Percentiles rank a stretch among this genome's conserved stretches.
phyloP scores from a whole-genome alignment of 1,140 invertebrate species.

The Magallana angulata region DNA sequence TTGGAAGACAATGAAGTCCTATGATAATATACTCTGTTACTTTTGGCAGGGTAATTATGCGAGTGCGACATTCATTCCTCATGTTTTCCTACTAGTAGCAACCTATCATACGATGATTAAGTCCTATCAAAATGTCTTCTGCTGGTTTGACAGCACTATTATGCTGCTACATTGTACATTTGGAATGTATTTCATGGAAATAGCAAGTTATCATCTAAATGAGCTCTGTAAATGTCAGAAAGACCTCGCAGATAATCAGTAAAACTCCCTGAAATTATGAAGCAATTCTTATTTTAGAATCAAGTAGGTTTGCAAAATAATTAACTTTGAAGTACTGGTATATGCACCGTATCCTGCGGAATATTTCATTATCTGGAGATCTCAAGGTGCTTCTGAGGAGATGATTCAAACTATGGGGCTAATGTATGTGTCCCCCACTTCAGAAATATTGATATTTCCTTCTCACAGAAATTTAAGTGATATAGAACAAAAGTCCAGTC shows the following conservation, averaged over 20 bases:
- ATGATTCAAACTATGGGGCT: not conserved
- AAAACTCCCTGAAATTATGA: not conserved
- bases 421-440: not conserved
- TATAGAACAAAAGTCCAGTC: not conserved
- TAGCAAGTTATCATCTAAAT: too few relatives aligned
- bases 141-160: too few relatives aligned
- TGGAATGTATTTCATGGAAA: too few relatives aligned
- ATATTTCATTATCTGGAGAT: not conserved
- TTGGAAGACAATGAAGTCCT: not conserved
- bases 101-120: too few relatives aligned
- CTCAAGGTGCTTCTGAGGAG: not conserved
- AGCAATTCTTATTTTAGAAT: not conserved
- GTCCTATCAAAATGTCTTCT: too few relatives aligned
- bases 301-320: not conserved
- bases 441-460: conserved; percentile 23
- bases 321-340: not conserved
- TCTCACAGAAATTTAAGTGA: not conserved
- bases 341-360: not conserved
- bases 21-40: conserved; percentile 6
- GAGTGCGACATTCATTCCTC: not conserved
- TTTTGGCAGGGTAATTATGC: not conserved
- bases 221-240: too few relatives aligned
- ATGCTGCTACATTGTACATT: too few relatives aligned
- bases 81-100: not conserved
- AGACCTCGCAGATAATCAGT: too few relatives aligned